These are phyloP conservation scores for Loxodonta africana DNA, from an alignment of 2,113 vertebrate species.

Conservation along the genomic window DNA sequence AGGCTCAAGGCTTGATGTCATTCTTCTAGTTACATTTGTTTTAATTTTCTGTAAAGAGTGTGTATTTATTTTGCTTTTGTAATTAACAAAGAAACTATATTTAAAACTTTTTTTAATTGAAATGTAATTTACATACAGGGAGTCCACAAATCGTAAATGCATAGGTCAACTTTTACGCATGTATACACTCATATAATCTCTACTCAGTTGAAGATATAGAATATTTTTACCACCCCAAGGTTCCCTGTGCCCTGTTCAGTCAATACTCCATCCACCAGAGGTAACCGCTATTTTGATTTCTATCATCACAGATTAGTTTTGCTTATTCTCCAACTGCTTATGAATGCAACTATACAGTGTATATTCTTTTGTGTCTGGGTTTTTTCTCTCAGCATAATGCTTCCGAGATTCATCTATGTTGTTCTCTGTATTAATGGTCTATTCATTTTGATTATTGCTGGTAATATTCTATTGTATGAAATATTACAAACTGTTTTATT, in stretches of 20 bases:
- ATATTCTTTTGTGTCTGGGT: not conserved
- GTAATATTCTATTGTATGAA: slow-evolving; percentile 9
- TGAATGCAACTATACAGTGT: not conserved
- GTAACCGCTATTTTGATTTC: not conserved
- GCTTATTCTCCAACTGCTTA: not conserved
- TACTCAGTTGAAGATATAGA: not conserved
- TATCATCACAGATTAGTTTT: not conserved
- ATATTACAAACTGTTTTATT: not conserved
- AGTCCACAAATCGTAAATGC: not conserved
- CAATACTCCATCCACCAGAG: not conserved
- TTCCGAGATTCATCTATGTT: not conserved
- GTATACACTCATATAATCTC: not conserved
- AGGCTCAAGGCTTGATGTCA: not conserved
- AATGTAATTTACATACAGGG: slow-evolving; percentile 19
- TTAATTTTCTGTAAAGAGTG: not conserved
- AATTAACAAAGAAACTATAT: not conserved
- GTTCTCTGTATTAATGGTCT: not conserved
- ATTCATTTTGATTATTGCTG: not conserved
- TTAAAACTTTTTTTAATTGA: not conserved
- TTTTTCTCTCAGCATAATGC: not conserved
- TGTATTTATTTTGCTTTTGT: slow-evolving; percentile 27
- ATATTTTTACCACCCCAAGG: not conserved
- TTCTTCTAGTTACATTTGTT: not conserved
- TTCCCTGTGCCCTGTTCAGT: not conserved
- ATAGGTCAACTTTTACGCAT: not conserved